Percentiles rank a stretch among this genome's conserved stretches.
Evolutionary conservation across 2,113 vertebrate genomes (phyloP).

Genomic region (Sciurus niger): DNA sequence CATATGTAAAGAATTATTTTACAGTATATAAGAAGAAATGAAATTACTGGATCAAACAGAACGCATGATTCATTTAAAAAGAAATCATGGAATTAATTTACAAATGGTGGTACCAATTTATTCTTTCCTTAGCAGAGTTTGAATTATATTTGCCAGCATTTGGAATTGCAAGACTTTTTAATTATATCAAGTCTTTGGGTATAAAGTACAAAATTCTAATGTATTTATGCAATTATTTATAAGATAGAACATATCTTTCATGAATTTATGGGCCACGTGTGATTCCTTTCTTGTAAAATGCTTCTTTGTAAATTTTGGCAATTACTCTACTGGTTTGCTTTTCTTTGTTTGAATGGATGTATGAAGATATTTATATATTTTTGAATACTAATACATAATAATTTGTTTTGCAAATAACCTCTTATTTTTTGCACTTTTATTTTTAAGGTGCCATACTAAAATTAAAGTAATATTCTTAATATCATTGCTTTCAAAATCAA

Average conservation of each 20-base stretch:
- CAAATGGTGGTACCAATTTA: background rate
- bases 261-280: background rate
- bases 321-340: background rate
- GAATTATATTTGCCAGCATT: background rate
- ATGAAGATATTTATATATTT: background rate
- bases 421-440: background rate
- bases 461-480: background rate
- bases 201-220: background rate
- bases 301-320: constrained; percentile 1
- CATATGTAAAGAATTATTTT: background rate
- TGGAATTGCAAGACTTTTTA: background rate
- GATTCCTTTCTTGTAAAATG: background rate
- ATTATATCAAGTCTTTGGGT: background rate
- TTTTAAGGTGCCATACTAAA: background rate
- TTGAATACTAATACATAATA: background rate
- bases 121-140: background rate
- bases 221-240: background rate
- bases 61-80: background rate
- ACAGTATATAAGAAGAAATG: background rate
- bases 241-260: background rate
- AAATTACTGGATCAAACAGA: background rate
- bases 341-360: background rate
- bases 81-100: background rate
- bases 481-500: background rate
- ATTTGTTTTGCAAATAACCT: background rate